Evolutionary conservation across 2,113 vertebrate species (phyloP), one percentile per base, ranked within the genome.

Genomic region (Nerophis ophidion): DNA sequence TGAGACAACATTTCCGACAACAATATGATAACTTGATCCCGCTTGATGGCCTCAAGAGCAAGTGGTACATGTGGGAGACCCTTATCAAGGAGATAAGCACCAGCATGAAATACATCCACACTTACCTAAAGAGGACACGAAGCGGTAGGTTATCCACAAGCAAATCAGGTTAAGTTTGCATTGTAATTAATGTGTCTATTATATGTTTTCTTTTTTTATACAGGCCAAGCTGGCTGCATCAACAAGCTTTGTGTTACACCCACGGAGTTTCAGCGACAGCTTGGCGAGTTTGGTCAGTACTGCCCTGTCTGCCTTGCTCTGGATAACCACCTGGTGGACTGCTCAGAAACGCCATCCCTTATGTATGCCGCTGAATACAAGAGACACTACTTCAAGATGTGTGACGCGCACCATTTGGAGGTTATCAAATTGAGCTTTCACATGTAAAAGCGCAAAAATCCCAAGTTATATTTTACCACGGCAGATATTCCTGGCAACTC

Each of bases 271-370:
- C 73, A 82, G 57, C 58, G 67, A 57, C 89, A 85, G 0, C 89
- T 98, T 57, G 95, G 95, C 35, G 92, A 94, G 71, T 96, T 94
- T 84, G 87, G 76, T 5, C 91, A 92, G 33, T 95, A 94, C 79
- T 98, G 97, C 75, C 94, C 96, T 0, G 91, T 99, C 57, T 96
- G 92, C 72, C 84, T 98, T 60, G 93, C 91, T 70, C 91, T 94
- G 57, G 84, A 83, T 8, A n/a, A 70, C 1, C 92, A 98, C 71
- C 70, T 97, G 51, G 66, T 90, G 48, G 94, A 99, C 63, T 91
- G 92, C 72, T 94, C 94, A 34, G 64, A 52, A 51, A 81, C 47
- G 0, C 5, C 70, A 0, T 92, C 89, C 1, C 40, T 95, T 82
- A 85, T 89, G 75, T 86, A 93, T 63, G 87, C 91, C 4, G 94